Evolutionary conservation across 2,797 vertebrate species (phyloP).

Genomic region (Trichosurus vulpecula): DNA sequence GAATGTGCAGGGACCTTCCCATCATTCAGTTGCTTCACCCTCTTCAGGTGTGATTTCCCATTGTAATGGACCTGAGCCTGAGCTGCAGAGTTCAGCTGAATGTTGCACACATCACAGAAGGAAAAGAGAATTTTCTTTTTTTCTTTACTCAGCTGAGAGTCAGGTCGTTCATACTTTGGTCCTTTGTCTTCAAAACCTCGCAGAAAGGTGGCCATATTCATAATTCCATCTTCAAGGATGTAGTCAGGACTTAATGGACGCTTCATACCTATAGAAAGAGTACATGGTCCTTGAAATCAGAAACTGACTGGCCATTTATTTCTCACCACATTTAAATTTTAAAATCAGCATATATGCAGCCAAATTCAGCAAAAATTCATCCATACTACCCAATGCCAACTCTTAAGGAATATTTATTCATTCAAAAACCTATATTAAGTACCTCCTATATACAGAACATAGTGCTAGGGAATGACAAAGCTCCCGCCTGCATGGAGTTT

Average conservation of each 20-base stretch:
- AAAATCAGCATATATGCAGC: not conserved
- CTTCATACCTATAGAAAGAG: constrained; percentile 86
- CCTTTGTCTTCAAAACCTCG: constrained; percentile 86
- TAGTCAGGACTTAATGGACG: constrained; percentile 86
- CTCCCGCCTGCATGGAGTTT: not conserved
- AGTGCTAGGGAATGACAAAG: not conserved
- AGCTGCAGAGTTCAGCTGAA: constrained; percentile 91
- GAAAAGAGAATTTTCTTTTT: constrained; percentile 90
- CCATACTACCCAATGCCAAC: not conserved
- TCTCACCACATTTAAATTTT: not conserved
- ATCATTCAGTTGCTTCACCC: constrained; percentile 90
- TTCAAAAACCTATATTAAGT: not conserved
- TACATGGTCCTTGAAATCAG: constrained; percentile 1
- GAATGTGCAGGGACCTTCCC: constrained; percentile 84
- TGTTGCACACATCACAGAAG: constrained; percentile 92
- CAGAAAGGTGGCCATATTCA: constrained; percentile 85
- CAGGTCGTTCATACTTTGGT: constrained; percentile 81
- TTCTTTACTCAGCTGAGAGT: constrained; percentile 85
- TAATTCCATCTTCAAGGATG: constrained; percentile 87
- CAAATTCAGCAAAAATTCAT: not conserved
- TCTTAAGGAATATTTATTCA: not conserved
- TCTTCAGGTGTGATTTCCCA: constrained; percentile 91
- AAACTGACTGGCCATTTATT: not conserved
- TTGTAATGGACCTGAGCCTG: constrained; percentile 93
- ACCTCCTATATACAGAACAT: too few species aligned